Conservation (phyloP, 1,140 invertebrate species). For the Drosophila sp. region DNA sequence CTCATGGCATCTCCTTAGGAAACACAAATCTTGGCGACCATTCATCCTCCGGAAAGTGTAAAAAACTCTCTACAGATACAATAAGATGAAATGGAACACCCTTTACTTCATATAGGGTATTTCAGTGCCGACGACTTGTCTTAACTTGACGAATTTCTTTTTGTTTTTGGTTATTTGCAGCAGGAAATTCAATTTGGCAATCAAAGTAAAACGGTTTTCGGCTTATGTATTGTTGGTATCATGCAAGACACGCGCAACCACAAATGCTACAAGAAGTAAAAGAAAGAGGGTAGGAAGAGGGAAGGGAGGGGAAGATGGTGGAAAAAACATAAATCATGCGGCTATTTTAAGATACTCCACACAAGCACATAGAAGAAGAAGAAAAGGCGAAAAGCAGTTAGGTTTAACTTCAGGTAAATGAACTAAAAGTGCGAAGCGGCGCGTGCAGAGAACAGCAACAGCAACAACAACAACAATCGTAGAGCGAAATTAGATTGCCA, state of each 20-base stretch:
- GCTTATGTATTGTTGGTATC: conserved; percentile 40
- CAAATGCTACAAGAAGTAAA: background rate
- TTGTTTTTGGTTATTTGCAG: background rate
- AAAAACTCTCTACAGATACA: no score
- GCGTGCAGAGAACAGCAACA: conserved; percentile 50
- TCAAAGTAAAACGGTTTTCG: conserved; percentile 33
- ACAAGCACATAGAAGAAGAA: conserved; percentile 12
- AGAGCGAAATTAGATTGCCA: conserved; percentile 73
- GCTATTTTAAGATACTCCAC: conserved; percentile 60
- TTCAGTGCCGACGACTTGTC: background rate
- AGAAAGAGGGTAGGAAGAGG: background rate
- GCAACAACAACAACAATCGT: conserved; percentile 24
- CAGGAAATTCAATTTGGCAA: conserved; percentile 57
- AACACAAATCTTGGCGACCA: no score
- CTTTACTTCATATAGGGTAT: background rate
- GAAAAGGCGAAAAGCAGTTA: conserved; percentile 28
- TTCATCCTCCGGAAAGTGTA: no score
- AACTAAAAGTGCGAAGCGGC: conserved; percentile 73
- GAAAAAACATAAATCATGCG: conserved; percentile 60
- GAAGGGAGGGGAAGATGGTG: background rate
- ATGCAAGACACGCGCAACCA: conserved; percentile 68
- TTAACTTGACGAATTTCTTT: background rate
- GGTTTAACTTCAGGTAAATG: conserved; percentile 72
- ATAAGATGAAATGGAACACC: no score
- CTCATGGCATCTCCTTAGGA: no score